Percentiles rank a stretch among this genome's conserved stretches.
phyloP scores from a whole-genome alignment of 2,888 invertebrate species.

The Habroteleia sp. region DNA sequence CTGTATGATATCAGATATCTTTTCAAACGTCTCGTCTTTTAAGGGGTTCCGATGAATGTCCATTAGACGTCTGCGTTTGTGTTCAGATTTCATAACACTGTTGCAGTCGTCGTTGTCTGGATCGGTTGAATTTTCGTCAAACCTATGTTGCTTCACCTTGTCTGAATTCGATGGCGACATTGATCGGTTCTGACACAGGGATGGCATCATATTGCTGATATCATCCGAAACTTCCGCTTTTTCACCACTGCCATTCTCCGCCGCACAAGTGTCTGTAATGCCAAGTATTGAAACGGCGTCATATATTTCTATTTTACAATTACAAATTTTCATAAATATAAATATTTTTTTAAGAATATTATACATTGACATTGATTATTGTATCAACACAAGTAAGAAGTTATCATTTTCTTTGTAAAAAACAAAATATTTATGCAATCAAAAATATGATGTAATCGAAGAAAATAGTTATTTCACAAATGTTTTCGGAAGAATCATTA shows the following conservation, averaged over 20 bases:
- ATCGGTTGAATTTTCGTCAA: constrained; percentile 47
- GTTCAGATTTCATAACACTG: not conserved
- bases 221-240: constrained; percentile 70
- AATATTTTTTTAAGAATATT: not conserved
- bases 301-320: constrained; percentile 24
- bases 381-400: too few relatives aligned
- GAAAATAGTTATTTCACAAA: too few relatives aligned
- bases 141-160: constrained; percentile 69
- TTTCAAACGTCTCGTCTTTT: constrained; percentile 1
- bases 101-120: constrained; percentile 14
- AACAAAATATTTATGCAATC: too few relatives aligned
- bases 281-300: constrained; percentile 73
- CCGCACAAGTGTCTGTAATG: constrained; percentile 77
- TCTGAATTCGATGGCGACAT: constrained; percentile 68
- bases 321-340: constrained; percentile 7
- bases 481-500: too few relatives aligned
- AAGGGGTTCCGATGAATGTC: constrained; percentile 2
- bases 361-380: too few relatives aligned
- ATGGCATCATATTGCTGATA: constrained; percentile 57
- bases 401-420: too few relatives aligned
- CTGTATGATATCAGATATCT: constrained; percentile 28
- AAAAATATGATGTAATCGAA: too few relatives aligned
- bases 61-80: constrained; percentile 3
- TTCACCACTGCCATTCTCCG: constrained; percentile 71
- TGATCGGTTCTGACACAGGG: constrained; percentile 70